Percentiles rank a stretch among this genome's conserved stretches.
These are phyloP conservation scores for Eueides isabella DNA, from an alignment of 1,140 invertebrate genomes.

Conservation along the genomic window DNA sequence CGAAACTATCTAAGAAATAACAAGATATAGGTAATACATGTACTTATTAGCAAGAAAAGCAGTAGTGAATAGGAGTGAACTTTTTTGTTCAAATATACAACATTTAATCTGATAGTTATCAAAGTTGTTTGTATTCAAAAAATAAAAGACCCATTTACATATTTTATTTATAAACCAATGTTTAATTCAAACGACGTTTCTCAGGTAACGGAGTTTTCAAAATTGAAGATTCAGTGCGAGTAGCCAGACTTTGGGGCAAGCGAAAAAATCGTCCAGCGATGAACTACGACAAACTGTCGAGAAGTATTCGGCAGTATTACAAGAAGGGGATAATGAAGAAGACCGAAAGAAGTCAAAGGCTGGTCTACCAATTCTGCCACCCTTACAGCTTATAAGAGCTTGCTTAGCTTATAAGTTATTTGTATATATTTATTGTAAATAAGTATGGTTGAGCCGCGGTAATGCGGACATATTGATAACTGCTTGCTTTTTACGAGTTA, in stretches of 20 bases:
- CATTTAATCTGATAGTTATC: constrained; percentile 15
- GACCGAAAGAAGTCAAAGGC: constrained; percentile 97
- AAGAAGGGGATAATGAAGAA: constrained; percentile 99
- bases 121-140: constrained; percentile 42
- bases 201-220: constrained; percentile 96
- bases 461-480: constrained; percentile 68
- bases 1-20: not conserved
- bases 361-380: constrained; percentile 99
- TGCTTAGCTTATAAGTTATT: constrained; percentile 48
- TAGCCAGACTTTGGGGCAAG: constrained; percentile 97
- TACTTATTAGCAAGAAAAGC: no score
- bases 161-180: constrained; percentile 49
- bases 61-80: no score
- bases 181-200: constrained; percentile 66
- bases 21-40: no score
- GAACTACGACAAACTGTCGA: constrained; percentile 99
- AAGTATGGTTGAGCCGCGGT: constrained; percentile 73
- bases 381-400: constrained; percentile 91
- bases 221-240: constrained; percentile 98
- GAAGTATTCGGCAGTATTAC: constrained; percentile 99
- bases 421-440: constrained; percentile 82
- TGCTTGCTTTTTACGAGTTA: constrained; percentile 61
- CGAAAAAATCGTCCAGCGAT: constrained; percentile 99
- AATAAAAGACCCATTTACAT: constrained; percentile 47
- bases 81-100: constrained; percentile 2